phyloP scores from a whole-genome alignment of 1,140 invertebrate species.

The Heliconius eleuchia region DNA sequence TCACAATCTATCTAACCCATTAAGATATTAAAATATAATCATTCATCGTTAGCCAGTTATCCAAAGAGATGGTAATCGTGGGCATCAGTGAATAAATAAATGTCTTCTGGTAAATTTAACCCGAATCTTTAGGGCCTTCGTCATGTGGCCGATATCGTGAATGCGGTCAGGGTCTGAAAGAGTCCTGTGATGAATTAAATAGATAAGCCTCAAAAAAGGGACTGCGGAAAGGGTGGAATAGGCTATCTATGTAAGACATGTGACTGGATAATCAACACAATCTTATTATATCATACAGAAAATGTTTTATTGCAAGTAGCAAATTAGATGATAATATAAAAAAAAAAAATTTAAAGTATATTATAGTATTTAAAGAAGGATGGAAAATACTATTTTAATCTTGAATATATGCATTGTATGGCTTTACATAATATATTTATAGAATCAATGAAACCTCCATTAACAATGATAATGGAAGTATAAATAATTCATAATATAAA shows the following conservation, averaged over 20 bases:
- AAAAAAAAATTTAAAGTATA: neutral
- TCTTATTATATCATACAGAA: neutral
- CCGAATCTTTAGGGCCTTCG: conserved; percentile 66
- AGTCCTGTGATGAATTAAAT: conserved; percentile 79
- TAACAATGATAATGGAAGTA: neutral
- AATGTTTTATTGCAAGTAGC: conserved; percentile 12
- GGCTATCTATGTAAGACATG: conserved; percentile 43
- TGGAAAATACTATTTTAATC: neutral
- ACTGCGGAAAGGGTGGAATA: conserved; percentile 52
- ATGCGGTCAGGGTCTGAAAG: conserved; percentile 75
- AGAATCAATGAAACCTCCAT: neutral
- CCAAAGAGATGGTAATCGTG: conserved; percentile 68
- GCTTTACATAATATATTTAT: conserved; percentile 2
- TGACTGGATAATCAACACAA: conserved; percentile 33
- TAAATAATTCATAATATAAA: conserved; percentile 5
- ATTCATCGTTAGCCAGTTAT: conserved; percentile 39
- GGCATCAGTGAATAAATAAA: conserved; percentile 76
- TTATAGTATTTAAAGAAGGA: neutral
- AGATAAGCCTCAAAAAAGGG: conserved; percentile 76
- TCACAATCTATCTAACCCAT: conserved; percentile 26
- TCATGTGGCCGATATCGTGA: conserved; percentile 75
- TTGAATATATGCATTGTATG: neutral
- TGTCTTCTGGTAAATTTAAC: conserved; percentile 80
- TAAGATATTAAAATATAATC: conserved; percentile 39
- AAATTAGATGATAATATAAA: conserved; percentile 36